A percentile compares a stretch with the other conserved stretches of the same genome.
Evolutionary conservation across 2,113 vertebrate species (phyloP).

Genomic region (Lanius ludovicianus): DNA sequence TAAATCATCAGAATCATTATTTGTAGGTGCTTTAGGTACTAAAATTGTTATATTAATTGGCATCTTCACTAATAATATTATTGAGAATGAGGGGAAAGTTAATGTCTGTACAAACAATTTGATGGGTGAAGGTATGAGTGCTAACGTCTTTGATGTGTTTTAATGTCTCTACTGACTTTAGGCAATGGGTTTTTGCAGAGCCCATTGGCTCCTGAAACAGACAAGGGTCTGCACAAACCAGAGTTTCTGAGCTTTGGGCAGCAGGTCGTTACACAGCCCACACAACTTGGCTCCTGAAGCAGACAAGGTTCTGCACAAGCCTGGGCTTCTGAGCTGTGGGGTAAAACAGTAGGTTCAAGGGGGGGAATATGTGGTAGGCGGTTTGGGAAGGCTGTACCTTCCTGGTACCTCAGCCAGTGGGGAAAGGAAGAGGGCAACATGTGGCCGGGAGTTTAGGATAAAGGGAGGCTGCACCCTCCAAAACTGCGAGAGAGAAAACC

Average conservation of each 20-base stretch:
- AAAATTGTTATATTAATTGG: background rate
- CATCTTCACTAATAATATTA: background rate
- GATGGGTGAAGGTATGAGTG: background rate
- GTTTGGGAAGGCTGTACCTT: background rate
- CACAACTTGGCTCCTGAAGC: too few species aligned
- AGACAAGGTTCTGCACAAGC: background rate
- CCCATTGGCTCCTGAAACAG: background rate
- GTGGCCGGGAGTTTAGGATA: accelerated
- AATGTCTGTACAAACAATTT: background rate
- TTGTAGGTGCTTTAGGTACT: background rate
- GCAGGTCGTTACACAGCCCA: too few species aligned
- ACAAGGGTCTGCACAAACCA: background rate
- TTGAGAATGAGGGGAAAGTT: background rate
- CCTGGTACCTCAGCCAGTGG: background rate
- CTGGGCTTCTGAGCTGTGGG: background rate
- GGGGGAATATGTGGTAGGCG: accelerated
- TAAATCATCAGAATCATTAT: background rate
- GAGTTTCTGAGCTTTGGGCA: too few species aligned
- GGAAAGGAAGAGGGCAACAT: background rate
- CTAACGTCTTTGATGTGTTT: background rate
- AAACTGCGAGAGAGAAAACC: background rate
- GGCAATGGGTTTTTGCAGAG: background rate
- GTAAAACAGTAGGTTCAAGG: background rate
- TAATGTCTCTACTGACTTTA: background rate
- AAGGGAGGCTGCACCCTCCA: accelerated